Evolutionary conservation across 1,140 invertebrate genomes (phyloP), one percentile per base, ranked within the genome.

Genomic region (Laupala kohalensis): DNA sequence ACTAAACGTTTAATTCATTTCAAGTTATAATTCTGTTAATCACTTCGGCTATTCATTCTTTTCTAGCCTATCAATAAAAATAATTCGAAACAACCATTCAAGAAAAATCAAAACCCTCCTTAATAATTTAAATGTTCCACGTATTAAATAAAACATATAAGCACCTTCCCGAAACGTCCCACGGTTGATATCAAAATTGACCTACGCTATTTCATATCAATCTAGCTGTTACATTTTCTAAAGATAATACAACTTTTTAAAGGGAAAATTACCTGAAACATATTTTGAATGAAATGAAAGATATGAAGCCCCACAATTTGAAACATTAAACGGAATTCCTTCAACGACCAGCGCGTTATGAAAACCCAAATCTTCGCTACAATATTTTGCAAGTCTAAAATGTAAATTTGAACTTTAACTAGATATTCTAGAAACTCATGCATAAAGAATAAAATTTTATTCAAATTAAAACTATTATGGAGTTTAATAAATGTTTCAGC

Each of bases 321-420:
- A 37, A 9, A 53, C 9, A 53, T 53, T 53, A 53, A 9, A 53
- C 37, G 19, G 19, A 53, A 53, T 13, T 53, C 19, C 19, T 53
- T 53, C 19, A 19, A 37, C 15, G 30, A 53, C 19, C 9, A 53
- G 19, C 9, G 37, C 37, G 19, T 53, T 53, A 53, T 53, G 9
- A 53, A 19, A 53, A 53, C 37, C 25, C 25, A 26, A 68, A 29
- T 71, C 24, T 27, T 65, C 65, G 53, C 29, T 71, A 27, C 53
- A 71, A 71, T 23, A 29, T 64, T 27, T 63, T 62, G n/a, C 25
- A 53, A 23, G 19, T 5, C n/a, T 24, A 70, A 19, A n/a, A 71
- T 29, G 26, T 13, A 25, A 71, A 65, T 28, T 64, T 64, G 23
- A 71, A 71, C 24, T 63, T 71, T 28, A 71, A 71, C 69, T 71